Percentiles rank a stretch among this genome's conserved stretches.
phyloP scores from a whole-genome alignment of 2,888 invertebrate species.

The Agrilus mali region DNA sequence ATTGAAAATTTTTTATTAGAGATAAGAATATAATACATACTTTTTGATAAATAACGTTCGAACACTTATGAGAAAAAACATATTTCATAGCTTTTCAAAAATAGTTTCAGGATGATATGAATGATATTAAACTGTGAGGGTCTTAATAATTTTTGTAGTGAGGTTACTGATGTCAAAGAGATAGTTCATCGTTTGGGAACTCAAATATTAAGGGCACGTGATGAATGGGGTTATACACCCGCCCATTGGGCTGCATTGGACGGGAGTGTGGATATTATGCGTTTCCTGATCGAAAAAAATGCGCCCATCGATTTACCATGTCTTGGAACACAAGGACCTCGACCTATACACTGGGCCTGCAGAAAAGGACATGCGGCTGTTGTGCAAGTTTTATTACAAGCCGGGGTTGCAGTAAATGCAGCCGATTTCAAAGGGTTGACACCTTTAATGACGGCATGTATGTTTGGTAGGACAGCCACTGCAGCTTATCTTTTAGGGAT shows the following conservation, averaged over 20 bases:
- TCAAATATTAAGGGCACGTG: slow-evolving; percentile 65
- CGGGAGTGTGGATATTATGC: slow-evolving; percentile 81
- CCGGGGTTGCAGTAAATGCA: slow-evolving; percentile 79
- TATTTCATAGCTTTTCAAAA: too few species aligned
- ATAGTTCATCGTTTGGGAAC: slow-evolving; percentile 71
- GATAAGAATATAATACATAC: too few species aligned
- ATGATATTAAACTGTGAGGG: too few species aligned
- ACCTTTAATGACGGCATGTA: slow-evolving; percentile 83
- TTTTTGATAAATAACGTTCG: too few species aligned
- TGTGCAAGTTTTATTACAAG: slow-evolving; percentile 64
- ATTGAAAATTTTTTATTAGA: too few species aligned
- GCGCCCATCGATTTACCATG: slow-evolving; percentile 80
- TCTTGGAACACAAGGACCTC: slow-evolving; percentile 76
- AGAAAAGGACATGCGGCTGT: slow-evolving; percentile 83
- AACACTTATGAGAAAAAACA: too few species aligned
- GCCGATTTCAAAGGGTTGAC: slow-evolving; percentile 84
- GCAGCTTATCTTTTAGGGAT: slow-evolving; percentile 83
- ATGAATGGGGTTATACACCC: slow-evolving; percentile 87
- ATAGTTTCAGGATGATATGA: too few species aligned
- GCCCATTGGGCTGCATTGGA: slow-evolving; percentile 88
- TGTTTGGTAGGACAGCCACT: slow-evolving; percentile 84
- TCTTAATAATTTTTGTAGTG: slow-evolving; percentile 39
- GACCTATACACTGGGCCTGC: slow-evolving; percentile 91
- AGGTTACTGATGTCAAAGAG: slow-evolving; percentile 71
- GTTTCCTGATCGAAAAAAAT: slow-evolving; percentile 71